These are phyloP conservation scores for Leguminivora glycinivorella DNA, from an alignment of 1,140 invertebrate genomes.

Conservation along the genomic window DNA sequence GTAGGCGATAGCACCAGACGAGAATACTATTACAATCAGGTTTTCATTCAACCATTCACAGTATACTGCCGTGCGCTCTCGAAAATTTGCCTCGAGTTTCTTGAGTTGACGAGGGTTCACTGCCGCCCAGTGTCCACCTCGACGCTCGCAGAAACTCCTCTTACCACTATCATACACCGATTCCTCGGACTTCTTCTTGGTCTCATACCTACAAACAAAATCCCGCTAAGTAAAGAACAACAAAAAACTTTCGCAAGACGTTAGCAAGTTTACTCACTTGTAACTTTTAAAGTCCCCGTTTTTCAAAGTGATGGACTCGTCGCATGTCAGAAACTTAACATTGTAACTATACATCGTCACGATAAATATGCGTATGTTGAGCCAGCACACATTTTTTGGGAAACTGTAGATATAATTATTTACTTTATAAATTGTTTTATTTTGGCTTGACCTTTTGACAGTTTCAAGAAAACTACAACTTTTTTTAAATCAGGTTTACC, in stretches of 20 bases:
- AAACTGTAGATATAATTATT: conserved; percentile 17
- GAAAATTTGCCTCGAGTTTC: conserved; percentile 63
- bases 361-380: conserved; percentile 8
- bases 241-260: conserved; percentile 1
- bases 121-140: conserved; percentile 56
- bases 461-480: not conserved
- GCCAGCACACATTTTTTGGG: conserved; percentile 4
- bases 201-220: conserved; percentile 59
- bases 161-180: conserved; percentile 59
- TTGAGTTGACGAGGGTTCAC: conserved; percentile 54
- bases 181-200: conserved; percentile 63
- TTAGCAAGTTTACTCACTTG: conserved; percentile 54
- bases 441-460: conserved; percentile 8
- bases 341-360: conserved; percentile 67
- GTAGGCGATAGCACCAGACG: conserved; percentile 64
- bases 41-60: conserved; percentile 62
- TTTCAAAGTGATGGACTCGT: conserved; percentile 59
- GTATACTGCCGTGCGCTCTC: conserved; percentile 51
- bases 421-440: conserved; percentile 14
- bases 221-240: conserved; percentile 23
- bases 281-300: conserved; percentile 68
- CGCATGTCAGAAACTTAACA: conserved; percentile 64
- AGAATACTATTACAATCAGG: conserved; percentile 61
- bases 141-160: conserved; percentile 56
- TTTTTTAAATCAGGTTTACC: no score